A percentile compares a stretch with the other conserved stretches of the same genome.
Conservation (phyloP, 2,888 invertebrate species). For the Meiosimyza platycephala region DNA sequence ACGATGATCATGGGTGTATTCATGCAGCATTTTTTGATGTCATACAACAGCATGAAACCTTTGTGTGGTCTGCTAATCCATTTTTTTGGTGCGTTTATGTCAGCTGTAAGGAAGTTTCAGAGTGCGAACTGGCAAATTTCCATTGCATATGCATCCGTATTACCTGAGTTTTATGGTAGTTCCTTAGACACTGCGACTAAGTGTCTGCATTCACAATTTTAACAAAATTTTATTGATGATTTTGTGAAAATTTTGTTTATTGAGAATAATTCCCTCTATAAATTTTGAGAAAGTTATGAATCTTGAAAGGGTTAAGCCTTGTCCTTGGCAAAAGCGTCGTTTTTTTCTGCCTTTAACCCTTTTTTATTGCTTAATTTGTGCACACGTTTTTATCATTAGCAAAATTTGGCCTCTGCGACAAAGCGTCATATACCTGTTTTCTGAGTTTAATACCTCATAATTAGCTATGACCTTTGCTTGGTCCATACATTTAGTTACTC, state of each 20-base stretch:
- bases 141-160: too few species aligned
- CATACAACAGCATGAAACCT: slow-evolving; percentile 20
- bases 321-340: too few species aligned
- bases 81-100: slow-evolving; percentile 34
- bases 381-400: neutral
- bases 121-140: neutral
- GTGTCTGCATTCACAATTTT: neutral
- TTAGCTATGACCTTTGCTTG: neutral
- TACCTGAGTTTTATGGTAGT: slow-evolving; percentile 14
- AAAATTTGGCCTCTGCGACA: neutral
- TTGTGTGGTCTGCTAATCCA: slow-evolving; percentile 45
- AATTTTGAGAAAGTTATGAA: neutral
- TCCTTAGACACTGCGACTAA: slow-evolving; percentile 5
- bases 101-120: slow-evolving; percentile 35
- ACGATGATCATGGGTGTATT: neutral
- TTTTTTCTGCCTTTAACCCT: neutral
- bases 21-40: neutral
- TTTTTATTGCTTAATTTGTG: neutral
- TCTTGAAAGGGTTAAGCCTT: too few species aligned
- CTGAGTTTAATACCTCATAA: neutral
- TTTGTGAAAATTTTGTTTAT: neutral
- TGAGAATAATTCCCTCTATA: neutral
- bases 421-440: neutral
- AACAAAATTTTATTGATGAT: neutral
- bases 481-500: neutral